These are phyloP conservation scores for Chloroclysta siterata DNA, from an alignment of 2,888 invertebrate genomes.

Conservation along the genomic window DNA sequence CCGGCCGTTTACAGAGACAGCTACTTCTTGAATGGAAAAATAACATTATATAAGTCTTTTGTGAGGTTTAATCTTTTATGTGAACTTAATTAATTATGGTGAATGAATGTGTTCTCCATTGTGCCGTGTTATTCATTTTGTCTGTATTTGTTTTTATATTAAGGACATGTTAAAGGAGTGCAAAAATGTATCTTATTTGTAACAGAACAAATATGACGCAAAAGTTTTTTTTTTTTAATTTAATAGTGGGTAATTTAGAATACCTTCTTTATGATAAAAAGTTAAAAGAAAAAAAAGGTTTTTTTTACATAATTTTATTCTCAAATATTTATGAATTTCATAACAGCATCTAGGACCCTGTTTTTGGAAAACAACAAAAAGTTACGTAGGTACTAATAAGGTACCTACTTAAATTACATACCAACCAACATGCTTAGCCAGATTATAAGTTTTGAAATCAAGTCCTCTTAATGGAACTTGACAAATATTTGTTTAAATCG, in stretches of 20 bases:
- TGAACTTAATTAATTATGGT: conserved; percentile 70
- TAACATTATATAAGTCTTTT: conserved; percentile 61
- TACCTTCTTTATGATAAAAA: no score
- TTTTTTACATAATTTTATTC: no score
- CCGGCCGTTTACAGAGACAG: conserved; percentile 68
- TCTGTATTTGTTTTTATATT: conserved; percentile 6
- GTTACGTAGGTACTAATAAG: neutral
- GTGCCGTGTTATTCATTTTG: conserved; percentile 17
- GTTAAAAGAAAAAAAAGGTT: no score
- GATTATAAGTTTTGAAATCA: conserved; percentile 13
- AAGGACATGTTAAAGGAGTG: neutral
- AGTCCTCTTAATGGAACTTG: conserved; percentile 8
- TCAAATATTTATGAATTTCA: no score
- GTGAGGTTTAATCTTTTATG: conserved; percentile 65
- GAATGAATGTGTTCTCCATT: conserved; percentile 18
- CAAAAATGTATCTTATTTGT: neutral
- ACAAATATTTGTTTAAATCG: conserved; percentile 30
- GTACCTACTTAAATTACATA: neutral
- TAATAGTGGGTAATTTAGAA: no score
- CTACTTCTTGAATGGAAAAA: conserved; percentile 66
- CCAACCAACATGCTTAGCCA: neutral
- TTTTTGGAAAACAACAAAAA: neutral
- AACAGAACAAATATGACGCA: no score
- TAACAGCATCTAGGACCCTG: no score
- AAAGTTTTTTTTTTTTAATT: no score